Percentiles rank a stretch among this genome's conserved stretches.
Conservation (phyloP, 2,113 vertebrate species). For the Python bivittatus region DNA sequence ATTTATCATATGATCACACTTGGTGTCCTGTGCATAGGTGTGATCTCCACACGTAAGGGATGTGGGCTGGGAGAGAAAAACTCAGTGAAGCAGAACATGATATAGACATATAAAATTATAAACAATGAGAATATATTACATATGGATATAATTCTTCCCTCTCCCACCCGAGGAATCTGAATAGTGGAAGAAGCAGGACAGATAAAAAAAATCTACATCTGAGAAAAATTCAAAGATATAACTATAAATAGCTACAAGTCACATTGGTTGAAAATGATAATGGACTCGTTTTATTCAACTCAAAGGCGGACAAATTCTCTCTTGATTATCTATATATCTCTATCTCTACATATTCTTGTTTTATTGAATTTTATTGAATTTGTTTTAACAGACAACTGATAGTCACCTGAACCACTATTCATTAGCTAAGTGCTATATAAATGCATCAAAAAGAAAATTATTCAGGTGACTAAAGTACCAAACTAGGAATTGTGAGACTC, state of each 20-base stretch:
- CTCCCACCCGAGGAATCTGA: too few relatives aligned
- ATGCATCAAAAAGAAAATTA: neutral
- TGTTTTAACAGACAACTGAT: neutral
- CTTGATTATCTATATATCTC: neutral
- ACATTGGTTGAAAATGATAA: neutral
- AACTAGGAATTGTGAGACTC: neutral
- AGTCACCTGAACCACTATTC: neutral
- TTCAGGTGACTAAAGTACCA: too few relatives aligned
- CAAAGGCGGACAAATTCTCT: too few relatives aligned
- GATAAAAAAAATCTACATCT: too few relatives aligned
- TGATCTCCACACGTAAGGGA: neutral
- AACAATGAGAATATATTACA: too few relatives aligned
- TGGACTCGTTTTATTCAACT: neutral
- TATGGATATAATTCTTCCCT: too few relatives aligned
- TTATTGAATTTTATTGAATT: neutral
- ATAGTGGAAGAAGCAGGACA: too few relatives aligned
- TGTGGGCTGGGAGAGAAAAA: neutral
- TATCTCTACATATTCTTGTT: neutral
- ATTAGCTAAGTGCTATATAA: neutral
- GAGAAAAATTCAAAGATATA: neutral
- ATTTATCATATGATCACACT: neutral
- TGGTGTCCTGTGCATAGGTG: neutral
- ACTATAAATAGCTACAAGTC: neutral
- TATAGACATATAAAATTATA: too few relatives aligned
- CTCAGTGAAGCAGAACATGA: neutral